Base-by-base conservation (phyloP, 2,888 invertebrate genomes). In the Steinernema hermaphroditum region DNA sequence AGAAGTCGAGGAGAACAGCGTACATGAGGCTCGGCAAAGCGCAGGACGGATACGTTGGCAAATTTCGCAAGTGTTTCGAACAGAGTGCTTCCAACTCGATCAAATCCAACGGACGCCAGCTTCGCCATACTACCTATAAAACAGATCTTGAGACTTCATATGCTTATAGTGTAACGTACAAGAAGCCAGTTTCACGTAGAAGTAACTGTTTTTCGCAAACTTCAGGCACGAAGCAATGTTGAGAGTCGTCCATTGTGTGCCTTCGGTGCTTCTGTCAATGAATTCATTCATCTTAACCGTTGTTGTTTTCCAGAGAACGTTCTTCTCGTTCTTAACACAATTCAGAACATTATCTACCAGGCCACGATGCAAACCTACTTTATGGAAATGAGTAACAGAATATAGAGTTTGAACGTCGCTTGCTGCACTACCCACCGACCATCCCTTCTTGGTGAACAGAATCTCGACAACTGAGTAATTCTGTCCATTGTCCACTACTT, bases 301-400 rank as follows among this genome's bases (percentile, higher is more conserved):
- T 8, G 71, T 76, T 29, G 34, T 77, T n/a, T 32, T 41, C 12
- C n/a, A n/a, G 19, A 72, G n/a, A 14, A 46, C 69, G 4, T 27
- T 27, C n/a, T 73, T 68, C 2, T 22, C 37, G 43, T 76, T 70
- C 76, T 76, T 27, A 73, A 74, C 68, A 8, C 43, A 2, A 19
- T 32, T 19, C 12, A 4, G 46, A 19, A 27, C 22, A 2, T 8
- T 32, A 1, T 1, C 1, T 9, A 22, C 37, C 34, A 22, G n/a
- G 16, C 29, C 12, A 12, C 1, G 6, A 46, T 46, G 46, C 43
- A 16, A 46, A 9, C 50, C 8, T n/a, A 75, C 75, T 62, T 76
- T 77, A 49, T 76, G 76, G 71, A 75, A 76, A 27, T 76, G 76
- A 68, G 50, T 68, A 16, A 76, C 68, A 9, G 76, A 77, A 49